Evolutionary conservation across 2,797 vertebrate genomes (phyloP).

Genomic region (Hylomyscus alleni): DNA sequence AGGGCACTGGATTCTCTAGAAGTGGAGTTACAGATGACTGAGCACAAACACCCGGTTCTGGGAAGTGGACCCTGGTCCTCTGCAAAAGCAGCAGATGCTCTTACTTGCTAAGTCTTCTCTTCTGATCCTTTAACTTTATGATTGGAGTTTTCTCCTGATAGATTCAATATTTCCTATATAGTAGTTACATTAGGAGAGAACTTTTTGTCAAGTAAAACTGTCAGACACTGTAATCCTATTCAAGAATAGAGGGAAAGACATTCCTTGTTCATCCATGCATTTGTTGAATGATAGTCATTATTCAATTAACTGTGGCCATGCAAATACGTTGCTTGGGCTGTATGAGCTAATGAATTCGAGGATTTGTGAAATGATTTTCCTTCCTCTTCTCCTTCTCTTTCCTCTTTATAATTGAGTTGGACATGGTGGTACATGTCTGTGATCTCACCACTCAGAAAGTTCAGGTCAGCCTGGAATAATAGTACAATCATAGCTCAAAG

Average conservation of each 20-base stretch:
- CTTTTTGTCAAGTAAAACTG: not conserved
- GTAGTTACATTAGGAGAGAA: not conserved
- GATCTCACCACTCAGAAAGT: not conserved
- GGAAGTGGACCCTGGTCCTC: not conserved
- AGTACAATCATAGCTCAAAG: not conserved
- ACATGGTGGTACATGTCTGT: not conserved
- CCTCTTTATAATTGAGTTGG: not conserved
- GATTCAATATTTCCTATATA: not conserved
- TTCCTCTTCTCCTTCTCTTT: no score
- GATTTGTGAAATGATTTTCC: not conserved
- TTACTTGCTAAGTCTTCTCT: not conserved
- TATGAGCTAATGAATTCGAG: not conserved
- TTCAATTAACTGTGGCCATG: not conserved
- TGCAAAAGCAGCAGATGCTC: not conserved
- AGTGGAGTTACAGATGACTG: not conserved
- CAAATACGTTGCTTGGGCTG: not conserved
- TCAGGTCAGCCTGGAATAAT: not conserved
- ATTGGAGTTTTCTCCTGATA: not conserved
- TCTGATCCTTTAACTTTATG: not conserved
- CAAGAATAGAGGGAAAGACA: not conserved
- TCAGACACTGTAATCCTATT: not conserved
- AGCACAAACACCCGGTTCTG: no score
- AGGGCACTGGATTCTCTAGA: not conserved
- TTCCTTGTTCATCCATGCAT: not conserved
- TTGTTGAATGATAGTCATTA: not conserved